phyloP scores from a whole-genome alignment of 1,140 invertebrate species.

The Drosophila seguyi region DNA sequence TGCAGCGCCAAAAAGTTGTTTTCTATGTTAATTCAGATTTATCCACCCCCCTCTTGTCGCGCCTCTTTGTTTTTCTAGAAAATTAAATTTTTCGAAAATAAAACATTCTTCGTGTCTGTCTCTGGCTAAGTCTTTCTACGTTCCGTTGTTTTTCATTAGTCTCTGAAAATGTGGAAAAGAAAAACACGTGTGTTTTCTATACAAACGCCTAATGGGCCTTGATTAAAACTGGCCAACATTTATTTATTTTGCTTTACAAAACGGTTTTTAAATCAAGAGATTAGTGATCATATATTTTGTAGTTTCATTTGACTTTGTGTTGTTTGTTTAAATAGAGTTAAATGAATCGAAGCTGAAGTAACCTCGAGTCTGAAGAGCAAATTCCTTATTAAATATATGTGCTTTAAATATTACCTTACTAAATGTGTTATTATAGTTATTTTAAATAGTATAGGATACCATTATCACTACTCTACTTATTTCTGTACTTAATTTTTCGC shows the following conservation, averaged over 20 bases:
- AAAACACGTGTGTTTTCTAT: conserved; percentile 58
- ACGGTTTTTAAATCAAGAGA: neutral
- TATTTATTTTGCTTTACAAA: neutral
- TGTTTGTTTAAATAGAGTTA: neutral
- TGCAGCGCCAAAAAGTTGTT: conserved; percentile 77
- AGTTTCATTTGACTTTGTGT: neutral
- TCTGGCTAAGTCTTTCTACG: conserved; percentile 19
- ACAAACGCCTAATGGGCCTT: conserved; percentile 17
- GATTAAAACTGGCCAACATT: conserved; percentile 23
- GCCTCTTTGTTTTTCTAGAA: conserved; percentile 62
- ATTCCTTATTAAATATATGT: too few species aligned
- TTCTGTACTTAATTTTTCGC: too few species aligned
- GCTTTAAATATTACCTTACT: too few species aligned
- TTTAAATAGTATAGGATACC: too few species aligned
- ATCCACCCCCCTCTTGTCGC: conserved; percentile 10
- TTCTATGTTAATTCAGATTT: conserved; percentile 45
- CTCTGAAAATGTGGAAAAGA: conserved; percentile 30
- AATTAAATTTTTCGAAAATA: conserved; percentile 77
- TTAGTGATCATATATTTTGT: neutral
- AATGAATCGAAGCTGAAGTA: neutral
- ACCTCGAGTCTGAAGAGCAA: too few species aligned
- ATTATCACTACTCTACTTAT: too few species aligned
- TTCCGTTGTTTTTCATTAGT: conserved; percentile 33
- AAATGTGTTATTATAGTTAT: too few species aligned
- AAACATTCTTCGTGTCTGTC: conserved; percentile 55